Conservation (phyloP, 2,113 vertebrate species). For the Halcyon malimbica region DNA sequence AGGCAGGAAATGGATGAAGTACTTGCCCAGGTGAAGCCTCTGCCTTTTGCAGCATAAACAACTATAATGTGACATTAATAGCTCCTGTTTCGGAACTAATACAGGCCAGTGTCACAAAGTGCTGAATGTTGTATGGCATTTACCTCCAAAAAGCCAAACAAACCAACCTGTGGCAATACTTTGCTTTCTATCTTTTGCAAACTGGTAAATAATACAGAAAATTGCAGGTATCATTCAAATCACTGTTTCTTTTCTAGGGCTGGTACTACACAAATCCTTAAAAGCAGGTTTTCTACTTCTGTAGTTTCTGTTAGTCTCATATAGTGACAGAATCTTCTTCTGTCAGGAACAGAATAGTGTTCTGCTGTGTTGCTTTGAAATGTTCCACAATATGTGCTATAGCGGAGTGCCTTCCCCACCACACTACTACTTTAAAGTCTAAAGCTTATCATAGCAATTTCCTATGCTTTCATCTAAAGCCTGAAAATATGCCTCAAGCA, state of each 20-base stretch:
- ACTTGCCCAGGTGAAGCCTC: background rate
- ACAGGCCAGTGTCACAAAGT: background rate
- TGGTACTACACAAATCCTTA: background rate
- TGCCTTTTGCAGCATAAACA: background rate
- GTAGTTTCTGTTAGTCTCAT: background rate
- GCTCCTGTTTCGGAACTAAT: background rate
- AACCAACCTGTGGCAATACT: background rate
- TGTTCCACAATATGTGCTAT: constrained; percentile 7
- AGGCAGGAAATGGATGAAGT: background rate
- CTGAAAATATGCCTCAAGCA: constrained; percentile 50
- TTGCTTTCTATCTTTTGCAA: background rate
- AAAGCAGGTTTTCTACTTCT: background rate
- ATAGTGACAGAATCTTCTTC: background rate
- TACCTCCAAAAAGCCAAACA: background rate
- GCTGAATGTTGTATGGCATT: background rate
- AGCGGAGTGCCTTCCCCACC: constrained; percentile 1
- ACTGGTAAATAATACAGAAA: background rate
- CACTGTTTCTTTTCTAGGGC: background rate
- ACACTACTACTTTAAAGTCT: constrained; percentile 37
- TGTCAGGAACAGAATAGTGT: constrained; percentile 4
- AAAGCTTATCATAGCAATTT: constrained; percentile 61
- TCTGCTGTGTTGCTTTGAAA: constrained; percentile 21
- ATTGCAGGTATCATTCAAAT: background rate
- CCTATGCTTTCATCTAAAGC: constrained; percentile 54
- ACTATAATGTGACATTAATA: background rate